These are phyloP conservation scores for Hepsetus odoe DNA, from an alignment of 2,113 vertebrate genomes.

Conservation along the genomic window DNA sequence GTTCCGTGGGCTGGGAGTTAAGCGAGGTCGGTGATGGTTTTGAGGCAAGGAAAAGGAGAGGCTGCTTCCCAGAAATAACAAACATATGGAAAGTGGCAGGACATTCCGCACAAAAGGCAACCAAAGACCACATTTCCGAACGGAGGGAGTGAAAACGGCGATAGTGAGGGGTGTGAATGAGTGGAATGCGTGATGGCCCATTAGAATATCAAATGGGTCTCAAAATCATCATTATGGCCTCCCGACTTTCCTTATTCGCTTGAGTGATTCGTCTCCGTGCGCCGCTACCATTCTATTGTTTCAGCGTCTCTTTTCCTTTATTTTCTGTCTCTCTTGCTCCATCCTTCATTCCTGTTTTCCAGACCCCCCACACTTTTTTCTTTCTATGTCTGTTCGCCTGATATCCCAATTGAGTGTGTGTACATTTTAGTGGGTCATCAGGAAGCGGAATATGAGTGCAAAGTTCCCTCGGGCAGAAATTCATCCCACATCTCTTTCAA, in stretches of 20 bases:
- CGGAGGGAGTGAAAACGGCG: constrained; percentile 1
- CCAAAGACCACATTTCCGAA: constrained; percentile 47
- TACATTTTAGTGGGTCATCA: constrained; percentile 73
- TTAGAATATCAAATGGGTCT: constrained; percentile 22
- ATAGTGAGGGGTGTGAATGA: background rate
- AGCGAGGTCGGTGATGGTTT: constrained; percentile 57
- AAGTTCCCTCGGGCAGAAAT: constrained; percentile 69
- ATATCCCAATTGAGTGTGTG: constrained; percentile 60
- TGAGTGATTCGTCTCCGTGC: background rate
- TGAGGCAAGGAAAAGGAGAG: constrained; percentile 54
- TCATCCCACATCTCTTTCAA: constrained; percentile 77
- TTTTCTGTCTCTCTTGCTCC: background rate
- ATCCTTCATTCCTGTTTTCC: constrained; percentile 11
- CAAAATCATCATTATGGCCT: background rate
- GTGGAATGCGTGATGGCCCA: constrained; percentile 3
- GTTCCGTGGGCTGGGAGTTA: constrained; percentile 60
- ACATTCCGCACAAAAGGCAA: constrained; percentile 44
- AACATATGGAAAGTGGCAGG: constrained; percentile 55
- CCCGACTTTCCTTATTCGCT: background rate
- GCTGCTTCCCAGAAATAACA: constrained; percentile 63
- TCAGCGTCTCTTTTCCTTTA: background rate
- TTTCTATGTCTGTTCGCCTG: background rate
- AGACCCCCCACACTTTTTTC: constrained; percentile 15
- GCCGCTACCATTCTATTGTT: background rate
- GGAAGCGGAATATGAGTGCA: constrained; percentile 73